Percentiles rank a stretch among this genome's conserved stretches.
These are phyloP conservation scores for Pogonomyrmex californicus DNA, from an alignment of 1,140 invertebrate species.

Conservation along the genomic window DNA sequence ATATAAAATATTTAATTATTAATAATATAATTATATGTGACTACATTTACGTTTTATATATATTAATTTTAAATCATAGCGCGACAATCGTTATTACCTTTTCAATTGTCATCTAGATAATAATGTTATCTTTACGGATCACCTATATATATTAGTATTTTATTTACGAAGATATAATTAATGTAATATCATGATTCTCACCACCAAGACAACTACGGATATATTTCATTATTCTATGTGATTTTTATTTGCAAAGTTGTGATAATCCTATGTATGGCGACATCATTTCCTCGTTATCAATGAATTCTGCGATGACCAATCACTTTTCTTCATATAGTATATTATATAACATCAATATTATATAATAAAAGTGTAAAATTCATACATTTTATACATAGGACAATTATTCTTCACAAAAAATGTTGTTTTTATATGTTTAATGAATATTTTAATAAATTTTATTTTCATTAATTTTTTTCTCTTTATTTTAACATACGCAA, in stretches of 20 bases:
- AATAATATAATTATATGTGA: background rate
- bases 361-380: background rate
- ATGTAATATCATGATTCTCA: background rate
- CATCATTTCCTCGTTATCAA: background rate
- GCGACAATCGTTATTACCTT: background rate
- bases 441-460: too few species aligned
- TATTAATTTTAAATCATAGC: background rate
- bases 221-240: background rate
- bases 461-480: too few species aligned
- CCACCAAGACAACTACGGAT: background rate
- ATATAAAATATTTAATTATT: background rate
- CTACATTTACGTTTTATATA: background rate
- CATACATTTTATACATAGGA: background rate
- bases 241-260: background rate
- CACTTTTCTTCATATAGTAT: background rate
- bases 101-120: background rate
- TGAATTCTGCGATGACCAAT: background rate
- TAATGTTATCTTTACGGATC: background rate
- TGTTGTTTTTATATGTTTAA: too few species aligned
- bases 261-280: background rate
- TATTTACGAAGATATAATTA: background rate
- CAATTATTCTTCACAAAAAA: too few species aligned
- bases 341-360: background rate
- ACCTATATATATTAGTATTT: background rate
- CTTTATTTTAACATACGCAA: too few species aligned